Percentiles rank a stretch among this genome's conserved stretches.
Conservation (phyloP, 1,140 invertebrate genomes). For the Amyelois transitella region DNA sequence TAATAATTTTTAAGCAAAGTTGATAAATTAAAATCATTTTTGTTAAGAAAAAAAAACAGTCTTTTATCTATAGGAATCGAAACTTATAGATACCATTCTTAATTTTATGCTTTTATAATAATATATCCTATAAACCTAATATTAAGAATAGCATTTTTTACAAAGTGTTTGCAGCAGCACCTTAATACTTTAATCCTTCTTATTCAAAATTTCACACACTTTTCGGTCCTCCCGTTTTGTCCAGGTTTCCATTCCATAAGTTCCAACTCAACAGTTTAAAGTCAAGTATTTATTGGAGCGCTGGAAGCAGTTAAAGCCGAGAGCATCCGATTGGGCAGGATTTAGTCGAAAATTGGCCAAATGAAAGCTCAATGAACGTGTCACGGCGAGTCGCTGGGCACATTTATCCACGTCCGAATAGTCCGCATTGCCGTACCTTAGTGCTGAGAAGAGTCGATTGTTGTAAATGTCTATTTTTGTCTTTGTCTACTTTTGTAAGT, state of each 20-base stretch:
- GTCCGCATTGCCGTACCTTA: constrained; percentile 59
- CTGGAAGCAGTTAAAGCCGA: constrained; percentile 35
- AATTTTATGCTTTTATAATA: too few species aligned
- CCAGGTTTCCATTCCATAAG: neutral
- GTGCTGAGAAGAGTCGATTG: constrained; percentile 25
- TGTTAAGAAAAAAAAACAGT: too few species aligned
- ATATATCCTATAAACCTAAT: too few species aligned
- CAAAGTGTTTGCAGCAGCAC: too few species aligned
- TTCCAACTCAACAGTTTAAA: constrained; percentile 15
- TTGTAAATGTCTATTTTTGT: too few species aligned
- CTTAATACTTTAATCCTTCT: too few species aligned
- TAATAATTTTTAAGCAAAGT: too few species aligned
- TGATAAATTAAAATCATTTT: too few species aligned
- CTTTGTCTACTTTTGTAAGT: too few species aligned
- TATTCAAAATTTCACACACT: neutral
- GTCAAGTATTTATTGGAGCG: constrained; percentile 33
- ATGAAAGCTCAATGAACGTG: constrained; percentile 70
- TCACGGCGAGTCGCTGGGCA: constrained; percentile 52
- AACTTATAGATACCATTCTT: too few species aligned
- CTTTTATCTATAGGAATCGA: too few species aligned
- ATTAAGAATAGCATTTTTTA: too few species aligned
- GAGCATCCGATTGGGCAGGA: constrained; percentile 50
- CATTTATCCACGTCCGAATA: constrained; percentile 65
- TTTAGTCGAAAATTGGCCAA: constrained; percentile 66
- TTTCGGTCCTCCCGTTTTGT: neutral